Evolutionary conservation across 2,888 invertebrate species (phyloP).

Genomic region (Aphrophora alni): DNA sequence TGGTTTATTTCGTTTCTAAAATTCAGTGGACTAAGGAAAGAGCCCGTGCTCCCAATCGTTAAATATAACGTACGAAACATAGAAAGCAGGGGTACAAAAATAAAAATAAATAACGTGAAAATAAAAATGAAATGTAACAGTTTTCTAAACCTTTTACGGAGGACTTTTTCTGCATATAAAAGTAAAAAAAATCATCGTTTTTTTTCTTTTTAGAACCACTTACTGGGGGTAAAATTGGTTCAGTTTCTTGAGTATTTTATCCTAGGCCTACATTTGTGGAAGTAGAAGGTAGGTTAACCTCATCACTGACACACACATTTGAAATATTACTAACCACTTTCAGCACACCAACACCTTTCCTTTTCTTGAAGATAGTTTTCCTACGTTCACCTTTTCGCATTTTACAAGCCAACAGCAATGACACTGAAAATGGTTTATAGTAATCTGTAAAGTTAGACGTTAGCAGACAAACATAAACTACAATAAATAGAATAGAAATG

Average conservation of each 20-base stretch:
- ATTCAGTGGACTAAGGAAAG: no score
- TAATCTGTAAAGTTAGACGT: neutral
- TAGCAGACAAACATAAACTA: no score
- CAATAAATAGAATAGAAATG: neutral
- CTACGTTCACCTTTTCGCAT: constrained; percentile 7
- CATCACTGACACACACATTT: neutral
- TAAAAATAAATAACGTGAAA: no score
- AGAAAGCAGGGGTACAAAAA: no score
- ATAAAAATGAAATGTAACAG: no score
- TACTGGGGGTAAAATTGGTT: constrained; percentile 12
- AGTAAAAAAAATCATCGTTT: no score
- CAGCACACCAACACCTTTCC: constrained; percentile 20
- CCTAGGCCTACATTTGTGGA: constrained; percentile 1
- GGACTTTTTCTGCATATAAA: no score
- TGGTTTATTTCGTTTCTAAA: no score
- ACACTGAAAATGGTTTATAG: neutral
- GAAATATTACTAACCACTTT: constrained; percentile 17
- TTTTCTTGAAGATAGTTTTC: constrained; percentile 18
- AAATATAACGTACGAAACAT: no score
- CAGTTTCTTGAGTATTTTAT: neutral
- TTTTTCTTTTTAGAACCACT: constrained; percentile 21
- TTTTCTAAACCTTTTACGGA: no score
- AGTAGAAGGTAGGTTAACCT: neutral
- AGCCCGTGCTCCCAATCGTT: no score
- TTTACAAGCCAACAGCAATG: constrained; percentile 4